A percentile compares a stretch with the other conserved stretches of the same genome.
phyloP scores from a whole-genome alignment of 2,797 vertebrate species.

The Pristis pectinata region DNA sequence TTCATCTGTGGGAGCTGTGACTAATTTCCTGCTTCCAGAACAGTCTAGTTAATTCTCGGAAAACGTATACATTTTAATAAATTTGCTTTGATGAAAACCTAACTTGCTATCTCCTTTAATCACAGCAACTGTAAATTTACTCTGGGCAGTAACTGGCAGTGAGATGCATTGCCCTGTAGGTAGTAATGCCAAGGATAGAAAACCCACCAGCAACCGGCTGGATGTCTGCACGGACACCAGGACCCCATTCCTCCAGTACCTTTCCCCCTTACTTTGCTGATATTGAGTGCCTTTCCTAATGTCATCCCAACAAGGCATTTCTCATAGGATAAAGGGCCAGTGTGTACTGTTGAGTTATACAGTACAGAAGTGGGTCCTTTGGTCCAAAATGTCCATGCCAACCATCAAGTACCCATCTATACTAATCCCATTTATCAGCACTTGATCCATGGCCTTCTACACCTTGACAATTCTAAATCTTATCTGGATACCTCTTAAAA shows the following conservation, averaged over 20 bases:
- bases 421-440: no score
- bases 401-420: no score
- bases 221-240: no score
- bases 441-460: no score
- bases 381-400: no score
- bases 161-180: not conserved
- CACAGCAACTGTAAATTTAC: conserved; percentile 1
- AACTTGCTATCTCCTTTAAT: conserved; percentile 22
- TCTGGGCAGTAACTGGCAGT: not conserved
- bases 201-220: not conserved
- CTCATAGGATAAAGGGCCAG: not conserved
- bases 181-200: not conserved
- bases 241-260: no score
- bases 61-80: conserved; percentile 28
- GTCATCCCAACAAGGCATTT: not conserved
- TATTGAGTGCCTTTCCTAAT: not conserved
- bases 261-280: not conserved
- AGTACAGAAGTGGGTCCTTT: no score
- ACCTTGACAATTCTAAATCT: no score
- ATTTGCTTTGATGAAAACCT: not conserved
- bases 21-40: conserved; percentile 19
- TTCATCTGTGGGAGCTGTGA: conserved; percentile 12
- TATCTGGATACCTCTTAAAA: no score
- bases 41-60: not conserved
- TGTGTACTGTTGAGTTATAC: no score